Evolutionary conservation across 2,113 vertebrate genomes (phyloP).

Genomic region (Struthio camelus): DNA sequence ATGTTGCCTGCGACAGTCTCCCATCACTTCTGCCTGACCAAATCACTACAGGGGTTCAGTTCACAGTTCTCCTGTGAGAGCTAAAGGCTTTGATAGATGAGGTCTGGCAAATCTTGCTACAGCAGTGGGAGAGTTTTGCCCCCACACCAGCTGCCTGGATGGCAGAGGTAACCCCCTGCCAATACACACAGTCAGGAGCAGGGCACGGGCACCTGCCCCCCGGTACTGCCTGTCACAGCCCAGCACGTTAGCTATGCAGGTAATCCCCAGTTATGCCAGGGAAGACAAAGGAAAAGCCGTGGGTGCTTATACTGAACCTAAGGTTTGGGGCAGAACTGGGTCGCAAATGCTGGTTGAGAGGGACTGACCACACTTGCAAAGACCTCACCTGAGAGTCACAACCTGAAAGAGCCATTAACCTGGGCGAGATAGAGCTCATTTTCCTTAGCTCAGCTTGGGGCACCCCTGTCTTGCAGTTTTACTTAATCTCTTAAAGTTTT

Average conservation of each 20-base stretch:
- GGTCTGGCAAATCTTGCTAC: background rate
- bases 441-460: background rate
- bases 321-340: background rate
- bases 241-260: background rate
- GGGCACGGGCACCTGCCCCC: background rate
- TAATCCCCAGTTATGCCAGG: background rate
- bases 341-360: background rate
- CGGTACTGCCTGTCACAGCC: accelerated
- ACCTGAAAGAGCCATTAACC: background rate
- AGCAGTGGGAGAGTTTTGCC: background rate
- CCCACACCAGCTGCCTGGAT: background rate
- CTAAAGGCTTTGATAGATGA: background rate
- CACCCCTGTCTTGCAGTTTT: background rate
- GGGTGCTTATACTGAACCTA: background rate
- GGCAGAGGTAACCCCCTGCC: background rate
- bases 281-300: background rate
- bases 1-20: background rate
- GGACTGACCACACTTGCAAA: background rate
- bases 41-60: background rate
- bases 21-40: background rate
- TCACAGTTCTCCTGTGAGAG: background rate
- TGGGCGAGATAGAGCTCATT: background rate
- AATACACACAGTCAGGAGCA: background rate
- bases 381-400: background rate
- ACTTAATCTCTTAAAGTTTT: background rate